Percentiles rank a stretch among this genome's conserved stretches.
These are phyloP conservation scores for Odontothrips loti DNA, from an alignment of 2,888 invertebrate species.

Conservation along the genomic window DNA sequence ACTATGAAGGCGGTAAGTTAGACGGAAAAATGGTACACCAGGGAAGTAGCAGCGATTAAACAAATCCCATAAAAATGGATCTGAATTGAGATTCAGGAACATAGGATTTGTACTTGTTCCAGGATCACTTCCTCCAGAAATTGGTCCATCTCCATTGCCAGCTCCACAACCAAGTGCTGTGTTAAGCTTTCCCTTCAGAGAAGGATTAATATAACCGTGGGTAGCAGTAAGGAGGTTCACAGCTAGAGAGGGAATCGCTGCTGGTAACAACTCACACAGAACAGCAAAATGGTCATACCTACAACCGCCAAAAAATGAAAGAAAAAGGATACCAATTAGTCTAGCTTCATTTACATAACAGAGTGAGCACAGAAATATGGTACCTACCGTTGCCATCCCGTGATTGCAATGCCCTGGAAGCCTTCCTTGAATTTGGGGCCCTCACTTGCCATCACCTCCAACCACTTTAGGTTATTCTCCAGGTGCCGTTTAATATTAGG, in stretches of 20 bases:
- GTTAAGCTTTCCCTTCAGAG: slow-evolving; percentile 49
- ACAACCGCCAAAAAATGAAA: too few species aligned
- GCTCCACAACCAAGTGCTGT: slow-evolving; percentile 54
- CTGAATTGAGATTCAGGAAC: slow-evolving; percentile 54
- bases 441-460: slow-evolving; percentile 61
- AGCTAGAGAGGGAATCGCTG: slow-evolving; percentile 61
- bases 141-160: slow-evolving; percentile 36
- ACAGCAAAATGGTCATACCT: slow-evolving; percentile 67
- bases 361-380: not conserved
- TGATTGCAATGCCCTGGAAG: slow-evolving; percentile 54
- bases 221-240: slow-evolving; percentile 56
- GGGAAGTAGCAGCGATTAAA: slow-evolving; percentile 61
- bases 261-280: slow-evolving; percentile 63
- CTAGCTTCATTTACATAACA: not conserved
- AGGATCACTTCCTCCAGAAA: slow-evolving; percentile 38
- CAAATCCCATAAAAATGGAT: slow-evolving; percentile 60
- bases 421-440: slow-evolving; percentile 52
- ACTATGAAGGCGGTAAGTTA: slow-evolving; percentile 48
- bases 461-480: slow-evolving; percentile 66
- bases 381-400: slow-evolving; percentile 55
- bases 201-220: slow-evolving; percentile 58
- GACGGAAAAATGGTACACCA: slow-evolving; percentile 54
- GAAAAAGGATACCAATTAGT: too few species aligned
- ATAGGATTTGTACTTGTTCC: slow-evolving; percentile 41
- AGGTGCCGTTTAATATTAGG: slow-evolving; percentile 64